A percentile compares a stretch with the other conserved stretches of the same genome.
These are phyloP conservation scores for Agelaius phoeniceus DNA, from an alignment of 2,113 vertebrate species.

Conservation along the genomic window DNA sequence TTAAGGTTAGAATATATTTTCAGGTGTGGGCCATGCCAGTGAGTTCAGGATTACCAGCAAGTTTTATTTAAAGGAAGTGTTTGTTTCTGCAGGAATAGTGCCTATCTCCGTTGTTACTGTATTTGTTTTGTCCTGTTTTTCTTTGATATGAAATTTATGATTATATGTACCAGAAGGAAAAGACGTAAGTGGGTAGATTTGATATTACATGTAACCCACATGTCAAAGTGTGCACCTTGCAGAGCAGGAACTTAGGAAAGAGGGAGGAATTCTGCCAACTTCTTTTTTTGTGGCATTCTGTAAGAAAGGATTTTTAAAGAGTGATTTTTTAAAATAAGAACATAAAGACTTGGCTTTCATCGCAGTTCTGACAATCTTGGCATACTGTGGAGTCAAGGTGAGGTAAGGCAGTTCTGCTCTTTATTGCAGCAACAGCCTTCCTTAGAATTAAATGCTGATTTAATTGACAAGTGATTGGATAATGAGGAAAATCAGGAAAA, in stretches of 20 bases:
- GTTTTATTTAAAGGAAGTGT: neutral
- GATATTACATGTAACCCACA: neutral
- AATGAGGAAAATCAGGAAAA: neutral
- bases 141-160: neutral
- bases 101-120: neutral
- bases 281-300: neutral
- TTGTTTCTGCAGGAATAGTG: neutral
- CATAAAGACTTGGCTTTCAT: neutral
- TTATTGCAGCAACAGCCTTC: neutral
- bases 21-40: neutral
- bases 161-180: neutral
- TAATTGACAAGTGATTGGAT: neutral
- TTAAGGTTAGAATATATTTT: neutral
- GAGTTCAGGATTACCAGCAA: neutral
- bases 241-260: neutral
- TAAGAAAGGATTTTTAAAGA: neutral
- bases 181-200: accelerated
- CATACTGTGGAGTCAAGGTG: neutral
- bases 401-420: neutral
- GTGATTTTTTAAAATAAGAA: neutral
- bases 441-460: neutral
- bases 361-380: neutral
- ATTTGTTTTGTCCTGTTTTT: neutral
- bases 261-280: neutral
- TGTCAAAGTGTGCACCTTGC: neutral